These are phyloP conservation scores for Scaptomyza polygonia DNA, from an alignment of 2,888 invertebrate species.

Conservation along the genomic window DNA sequence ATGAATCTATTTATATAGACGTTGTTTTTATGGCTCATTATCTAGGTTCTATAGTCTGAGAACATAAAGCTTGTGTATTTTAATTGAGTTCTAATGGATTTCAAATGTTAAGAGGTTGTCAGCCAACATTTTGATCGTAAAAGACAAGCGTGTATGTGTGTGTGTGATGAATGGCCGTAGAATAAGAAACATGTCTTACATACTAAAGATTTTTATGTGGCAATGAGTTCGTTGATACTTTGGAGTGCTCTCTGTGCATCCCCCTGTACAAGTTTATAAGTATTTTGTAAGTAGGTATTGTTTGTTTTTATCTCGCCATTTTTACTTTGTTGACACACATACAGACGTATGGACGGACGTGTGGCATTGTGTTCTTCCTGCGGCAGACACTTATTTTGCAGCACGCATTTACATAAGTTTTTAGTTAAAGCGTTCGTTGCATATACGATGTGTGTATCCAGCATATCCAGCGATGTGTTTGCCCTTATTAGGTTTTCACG, in stretches of 20 bases:
- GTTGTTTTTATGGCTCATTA: not conserved
- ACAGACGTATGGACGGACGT: constrained; percentile 41
- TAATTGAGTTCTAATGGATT: constrained; percentile 58
- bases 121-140: constrained; percentile 38
- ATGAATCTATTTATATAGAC: not conserved
- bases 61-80: constrained; percentile 1
- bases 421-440: constrained; percentile 58
- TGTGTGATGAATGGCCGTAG: constrained; percentile 31
- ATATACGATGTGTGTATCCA: constrained; percentile 15
- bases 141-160: constrained; percentile 12
- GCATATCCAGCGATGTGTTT: constrained; percentile 23
- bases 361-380: constrained; percentile 78
- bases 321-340: constrained; percentile 46
- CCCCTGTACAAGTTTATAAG: not conserved
- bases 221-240: constrained; percentile 34
- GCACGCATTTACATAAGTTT: constrained; percentile 64
- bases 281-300: constrained; percentile 24
- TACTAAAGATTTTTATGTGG: constrained; percentile 20
- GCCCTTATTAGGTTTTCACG: constrained; percentile 64
- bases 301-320: constrained; percentile 57
- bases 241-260: not conserved
- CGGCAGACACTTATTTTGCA: constrained; percentile 34
- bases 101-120: constrained; percentile 48
- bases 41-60: not conserved
- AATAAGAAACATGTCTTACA: constrained; percentile 43